Conservation (phyloP, 2,888 invertebrate genomes). For the Gonocerus acuteangulatus region DNA sequence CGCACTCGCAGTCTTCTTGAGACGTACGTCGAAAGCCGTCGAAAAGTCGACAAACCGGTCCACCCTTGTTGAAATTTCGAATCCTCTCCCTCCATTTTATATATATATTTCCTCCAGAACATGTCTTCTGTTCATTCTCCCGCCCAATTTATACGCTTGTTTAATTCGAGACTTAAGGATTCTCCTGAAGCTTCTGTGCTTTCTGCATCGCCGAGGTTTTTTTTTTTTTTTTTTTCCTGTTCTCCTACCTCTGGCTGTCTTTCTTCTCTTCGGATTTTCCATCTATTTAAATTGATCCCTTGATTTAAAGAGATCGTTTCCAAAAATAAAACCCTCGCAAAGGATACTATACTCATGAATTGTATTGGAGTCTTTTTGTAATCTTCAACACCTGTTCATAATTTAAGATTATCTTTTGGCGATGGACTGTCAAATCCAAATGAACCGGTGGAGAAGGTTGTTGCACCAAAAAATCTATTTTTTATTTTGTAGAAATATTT, state of each 20-base stretch:
- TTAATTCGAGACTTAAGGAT: slow-evolving; percentile 13
- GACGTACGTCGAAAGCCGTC: no score
- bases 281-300: slow-evolving; percentile 4
- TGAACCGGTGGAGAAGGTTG: no score
- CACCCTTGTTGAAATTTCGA: slow-evolving; percentile 20
- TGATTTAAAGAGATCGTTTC: not conserved
- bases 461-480: no score
- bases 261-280: not conserved
- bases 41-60: slow-evolving; percentile 6
- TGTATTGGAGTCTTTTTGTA: no score
- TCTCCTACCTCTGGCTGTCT: not conserved
- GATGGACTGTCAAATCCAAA: no score
- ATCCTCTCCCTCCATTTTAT: slow-evolving; percentile 9
- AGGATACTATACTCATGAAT: no score
- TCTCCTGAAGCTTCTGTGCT: slow-evolving; percentile 11
- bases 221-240: not conserved
- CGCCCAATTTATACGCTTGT: slow-evolving; percentile 17
- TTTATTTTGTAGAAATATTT: no score
- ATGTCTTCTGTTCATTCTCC: not conserved
- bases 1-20: no score
- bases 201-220: not conserved
- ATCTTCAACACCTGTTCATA: no score
- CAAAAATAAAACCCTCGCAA: not conserved
- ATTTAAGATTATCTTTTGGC: no score
- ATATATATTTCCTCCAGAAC: not conserved